Conservation (phyloP, 2,888 invertebrate genomes). For the Spicauda simplicius region DNA sequence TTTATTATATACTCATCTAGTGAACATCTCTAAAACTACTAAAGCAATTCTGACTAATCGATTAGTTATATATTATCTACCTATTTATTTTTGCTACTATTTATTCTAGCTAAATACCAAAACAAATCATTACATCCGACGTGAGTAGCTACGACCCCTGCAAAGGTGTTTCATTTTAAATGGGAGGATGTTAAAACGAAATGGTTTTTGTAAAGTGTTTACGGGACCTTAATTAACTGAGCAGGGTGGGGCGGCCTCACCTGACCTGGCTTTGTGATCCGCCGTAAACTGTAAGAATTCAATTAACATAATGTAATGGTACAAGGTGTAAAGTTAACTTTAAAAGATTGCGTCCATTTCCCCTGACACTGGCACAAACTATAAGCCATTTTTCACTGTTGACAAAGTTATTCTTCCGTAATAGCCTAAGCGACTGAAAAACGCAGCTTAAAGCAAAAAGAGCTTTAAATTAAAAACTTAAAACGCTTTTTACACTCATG, state of each 20-base stretch:
- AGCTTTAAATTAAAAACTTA: too few species aligned
- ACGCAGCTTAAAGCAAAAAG: too few species aligned
- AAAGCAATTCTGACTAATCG: too few species aligned
- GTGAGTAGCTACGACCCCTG: background rate
- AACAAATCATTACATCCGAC: background rate
- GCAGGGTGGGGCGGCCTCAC: slow-evolving; percentile 56
- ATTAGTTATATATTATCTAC: too few species aligned
- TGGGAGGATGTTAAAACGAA: slow-evolving; percentile 13
- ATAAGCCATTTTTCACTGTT: background rate
- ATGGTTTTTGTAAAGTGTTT: slow-evolving; percentile 40
- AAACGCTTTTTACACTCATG: too few species aligned
- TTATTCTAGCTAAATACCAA: background rate
- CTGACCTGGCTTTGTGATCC: slow-evolving; percentile 55
- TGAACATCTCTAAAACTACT: too few species aligned
- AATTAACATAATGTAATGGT: slow-evolving; percentile 65
- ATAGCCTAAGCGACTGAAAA: too few species aligned
- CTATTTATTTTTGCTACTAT: too few species aligned
- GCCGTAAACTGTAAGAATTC: slow-evolving; percentile 61
- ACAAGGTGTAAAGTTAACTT: slow-evolving; percentile 49
- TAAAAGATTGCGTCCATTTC: slow-evolving; percentile 37
- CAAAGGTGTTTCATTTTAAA: slow-evolving; percentile 1
- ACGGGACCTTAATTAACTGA: slow-evolving; percentile 60
- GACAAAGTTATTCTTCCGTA: background rate
- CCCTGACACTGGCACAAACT: slow-evolving; percentile 3
- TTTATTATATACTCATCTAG: too few species aligned